Percentiles rank a stretch among this genome's conserved stretches.
These are phyloP conservation scores for Scaptodrosophila latifasciaeformis DNA, from an alignment of 2,888 invertebrate genomes.

Conservation along the genomic window DNA sequence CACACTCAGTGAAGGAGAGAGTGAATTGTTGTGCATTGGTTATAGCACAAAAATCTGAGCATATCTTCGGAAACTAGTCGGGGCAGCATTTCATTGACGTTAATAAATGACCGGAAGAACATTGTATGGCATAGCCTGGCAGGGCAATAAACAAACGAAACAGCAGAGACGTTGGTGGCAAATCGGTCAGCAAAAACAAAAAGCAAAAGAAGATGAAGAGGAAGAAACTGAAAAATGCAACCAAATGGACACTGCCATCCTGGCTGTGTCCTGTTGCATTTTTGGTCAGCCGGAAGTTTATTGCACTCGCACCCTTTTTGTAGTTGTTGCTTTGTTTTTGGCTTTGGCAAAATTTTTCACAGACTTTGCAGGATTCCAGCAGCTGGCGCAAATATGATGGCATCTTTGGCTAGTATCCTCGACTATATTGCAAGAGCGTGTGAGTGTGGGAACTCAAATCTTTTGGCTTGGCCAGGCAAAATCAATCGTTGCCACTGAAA, in stretches of 20 bases:
- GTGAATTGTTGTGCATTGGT: no score
- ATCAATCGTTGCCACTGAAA: slow-evolving; percentile 52
- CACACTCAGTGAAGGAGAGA: no score
- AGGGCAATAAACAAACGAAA: slow-evolving; percentile 60
- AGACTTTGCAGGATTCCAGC: slow-evolving; percentile 39
- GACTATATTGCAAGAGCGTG: slow-evolving; percentile 21
- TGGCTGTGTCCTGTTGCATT: slow-evolving; percentile 59
- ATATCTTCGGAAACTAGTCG: neutral
- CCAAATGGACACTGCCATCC: slow-evolving; percentile 4
- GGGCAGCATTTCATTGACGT: slow-evolving; percentile 57
- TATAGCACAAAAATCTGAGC: no score
- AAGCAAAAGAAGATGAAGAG: neutral
- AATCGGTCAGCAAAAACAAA: slow-evolving; percentile 26
- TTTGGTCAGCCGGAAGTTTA: slow-evolving; percentile 61
- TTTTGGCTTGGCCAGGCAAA: slow-evolving; percentile 42
- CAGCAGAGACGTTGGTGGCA: slow-evolving; percentile 25
- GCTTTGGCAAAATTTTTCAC: slow-evolving; percentile 60
- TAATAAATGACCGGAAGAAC: slow-evolving; percentile 69
- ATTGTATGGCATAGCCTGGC: slow-evolving; percentile 61
- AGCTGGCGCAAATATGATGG: slow-evolving; percentile 23
- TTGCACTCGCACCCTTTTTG: slow-evolving; percentile 62
- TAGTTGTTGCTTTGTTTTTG: slow-evolving; percentile 37
- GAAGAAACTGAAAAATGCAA: slow-evolving; percentile 28
- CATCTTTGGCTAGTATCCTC: neutral
- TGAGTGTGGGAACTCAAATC: slow-evolving; percentile 47